Conservation (phyloP, 2,113 vertebrate genomes). For the Hypanus sabinus region DNA sequence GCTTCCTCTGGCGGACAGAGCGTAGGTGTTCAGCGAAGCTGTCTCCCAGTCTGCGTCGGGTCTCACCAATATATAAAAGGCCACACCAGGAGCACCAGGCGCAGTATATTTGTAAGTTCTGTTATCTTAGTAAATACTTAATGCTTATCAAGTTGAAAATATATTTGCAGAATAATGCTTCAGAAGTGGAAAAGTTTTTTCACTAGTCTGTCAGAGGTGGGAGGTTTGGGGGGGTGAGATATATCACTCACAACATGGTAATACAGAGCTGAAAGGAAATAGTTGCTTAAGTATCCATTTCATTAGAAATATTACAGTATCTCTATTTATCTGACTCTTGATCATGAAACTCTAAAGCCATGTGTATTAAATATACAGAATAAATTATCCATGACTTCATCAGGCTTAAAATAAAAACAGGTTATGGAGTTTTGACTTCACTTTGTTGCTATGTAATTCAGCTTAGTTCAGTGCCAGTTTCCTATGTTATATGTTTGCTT, state of each 20-base stretch:
- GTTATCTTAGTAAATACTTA: background rate
- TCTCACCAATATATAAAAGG: no score
- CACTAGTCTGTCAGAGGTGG: background rate
- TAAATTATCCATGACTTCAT: background rate
- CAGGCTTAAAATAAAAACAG: background rate
- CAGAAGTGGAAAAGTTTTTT: background rate
- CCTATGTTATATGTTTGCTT: no score
- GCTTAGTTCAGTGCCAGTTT: background rate
- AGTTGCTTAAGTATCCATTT: background rate
- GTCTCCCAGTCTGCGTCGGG: no score
- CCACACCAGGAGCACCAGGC: no score
- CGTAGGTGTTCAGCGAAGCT: no score
- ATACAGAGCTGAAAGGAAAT: background rate
- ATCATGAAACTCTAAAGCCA: background rate
- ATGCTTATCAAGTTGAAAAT: background rate
- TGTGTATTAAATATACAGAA: background rate
- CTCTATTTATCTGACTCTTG: background rate
- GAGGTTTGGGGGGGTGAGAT: no score
- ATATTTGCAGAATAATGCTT: background rate
- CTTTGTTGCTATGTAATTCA: background rate
- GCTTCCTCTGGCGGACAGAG: no score
- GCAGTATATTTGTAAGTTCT: no score
- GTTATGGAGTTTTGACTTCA: background rate
- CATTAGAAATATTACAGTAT: background rate
- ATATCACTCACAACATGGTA: background rate